Base-by-base conservation (phyloP, 2,113 vertebrate genomes). In the Halcyon senegalensis region DNA sequence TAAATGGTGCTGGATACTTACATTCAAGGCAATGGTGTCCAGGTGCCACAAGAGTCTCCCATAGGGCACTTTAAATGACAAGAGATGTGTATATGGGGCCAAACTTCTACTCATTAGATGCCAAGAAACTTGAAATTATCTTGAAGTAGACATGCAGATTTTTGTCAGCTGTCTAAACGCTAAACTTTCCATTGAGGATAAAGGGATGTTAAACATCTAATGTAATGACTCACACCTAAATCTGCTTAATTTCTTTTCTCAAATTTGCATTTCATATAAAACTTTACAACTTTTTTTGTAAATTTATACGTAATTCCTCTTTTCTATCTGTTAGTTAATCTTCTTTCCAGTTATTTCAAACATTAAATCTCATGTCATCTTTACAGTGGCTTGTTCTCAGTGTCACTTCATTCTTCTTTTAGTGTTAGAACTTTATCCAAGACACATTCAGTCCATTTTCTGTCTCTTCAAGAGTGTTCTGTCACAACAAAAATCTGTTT, bases 31-130 rank as follows among this genome's bases (percentile, higher is more conserved):
- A 48, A 1, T 2, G 17, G 13, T 44, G 44, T 11, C 62, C 37
- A 73, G 20, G n/a, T 44, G 37, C 10, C 41, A 6, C 5, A 3
- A 25, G 4, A 78, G 8, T 31, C 18, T 88, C 28, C 16, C 13
- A 41, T 0, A 35, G 11, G 58, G 5, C 35, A 24, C 19, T 68
- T 78, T 28, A 68, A 63, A 39, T 18, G 17, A 1, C 31, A 88
- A 28, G 12, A 59, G 7, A 37, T 0, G 1, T 7, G 5, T 6
- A 30, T 30, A 20, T 21, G 55, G 28, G 9, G 3, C 4, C 2
- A 16, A 62, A 11, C 9, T 16, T 1, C 33, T 73, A 14, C 11
- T 74, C 33, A 17, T 2, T 55, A 27, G 9, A 30, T 28, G 31
- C 15, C 51, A 9, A 5, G 6, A 64, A 64, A 78, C 9, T 31